phyloP scores from a whole-genome alignment of 2,888 invertebrate genomes.

The Ceratothoa steindachneri region DNA sequence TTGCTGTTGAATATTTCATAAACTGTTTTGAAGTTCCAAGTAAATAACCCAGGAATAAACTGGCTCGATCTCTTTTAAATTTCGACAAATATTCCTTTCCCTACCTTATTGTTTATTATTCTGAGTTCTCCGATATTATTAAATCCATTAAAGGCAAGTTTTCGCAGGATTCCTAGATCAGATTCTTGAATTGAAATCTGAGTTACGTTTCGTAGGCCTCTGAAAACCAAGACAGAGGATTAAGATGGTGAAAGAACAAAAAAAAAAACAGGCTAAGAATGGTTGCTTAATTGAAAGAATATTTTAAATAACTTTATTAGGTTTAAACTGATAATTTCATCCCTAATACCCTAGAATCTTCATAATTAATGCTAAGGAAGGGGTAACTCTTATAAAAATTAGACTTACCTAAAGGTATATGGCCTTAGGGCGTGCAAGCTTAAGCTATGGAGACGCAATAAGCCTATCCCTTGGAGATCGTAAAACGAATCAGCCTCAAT shows the following conservation, averaged over 20 bases:
- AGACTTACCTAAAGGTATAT: conserved; percentile 36
- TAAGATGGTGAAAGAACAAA: background rate
- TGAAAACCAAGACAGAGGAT: conserved; percentile 9
- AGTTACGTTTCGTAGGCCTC: conserved; percentile 42
- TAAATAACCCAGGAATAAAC: no score
- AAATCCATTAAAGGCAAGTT: conserved; percentile 33
- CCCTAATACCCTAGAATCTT: no score
- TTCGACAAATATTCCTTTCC: background rate
- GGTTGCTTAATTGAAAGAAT: no score
- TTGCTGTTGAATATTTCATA: no score
- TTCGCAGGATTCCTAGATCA: conserved; percentile 30
- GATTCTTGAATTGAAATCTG: conserved; percentile 46
- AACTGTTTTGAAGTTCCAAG: no score
- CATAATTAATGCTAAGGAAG: no score
- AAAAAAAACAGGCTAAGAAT: background rate
- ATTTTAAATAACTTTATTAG: no score
- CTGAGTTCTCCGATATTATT: conserved; percentile 41
- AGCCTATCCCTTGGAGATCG: conserved; percentile 36
- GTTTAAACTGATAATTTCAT: no score
- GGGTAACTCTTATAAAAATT: no score
- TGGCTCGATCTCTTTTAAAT: no score
- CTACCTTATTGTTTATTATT: conserved; percentile 41
- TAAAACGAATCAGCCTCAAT: conserved; percentile 39
- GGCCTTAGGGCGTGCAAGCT: conserved; percentile 37
- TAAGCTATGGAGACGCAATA: conserved; percentile 38